Evolutionary conservation across 2,888 invertebrate genomes (phyloP).

Genomic region (Muscina levida): DNA sequence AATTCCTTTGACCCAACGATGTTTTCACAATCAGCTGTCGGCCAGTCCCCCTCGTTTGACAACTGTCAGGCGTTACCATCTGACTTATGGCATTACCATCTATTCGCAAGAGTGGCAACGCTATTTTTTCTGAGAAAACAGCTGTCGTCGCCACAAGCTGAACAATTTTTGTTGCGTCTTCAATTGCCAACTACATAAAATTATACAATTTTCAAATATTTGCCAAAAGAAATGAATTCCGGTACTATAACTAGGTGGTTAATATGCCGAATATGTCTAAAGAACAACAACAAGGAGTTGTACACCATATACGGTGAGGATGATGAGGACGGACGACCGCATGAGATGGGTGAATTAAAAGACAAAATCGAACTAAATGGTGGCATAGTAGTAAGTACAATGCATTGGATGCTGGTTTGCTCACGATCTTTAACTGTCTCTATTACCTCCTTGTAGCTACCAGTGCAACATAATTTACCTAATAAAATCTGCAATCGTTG

Average conservation of each 20-base stretch:
- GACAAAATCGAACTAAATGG: conserved; percentile 76
- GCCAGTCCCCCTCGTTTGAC: not conserved
- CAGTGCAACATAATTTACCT: conserved; percentile 70
- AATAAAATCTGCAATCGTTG: conserved; percentile 74
- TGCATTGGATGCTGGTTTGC: no score
- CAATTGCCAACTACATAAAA: conserved; percentile 28
- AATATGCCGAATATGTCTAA: conserved; percentile 73
- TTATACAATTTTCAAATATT: conserved; percentile 11
- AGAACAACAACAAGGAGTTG: conserved; percentile 71
- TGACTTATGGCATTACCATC: not conserved
- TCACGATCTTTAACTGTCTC: no score
- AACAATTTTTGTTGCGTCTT: conserved; percentile 6
- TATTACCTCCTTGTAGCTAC: not conserved
- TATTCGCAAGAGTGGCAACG: conserved; percentile 4
- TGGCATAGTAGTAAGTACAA: conserved; percentile 72
- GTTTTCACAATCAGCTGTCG: conserved; percentile 40
- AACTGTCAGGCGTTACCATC: no score
- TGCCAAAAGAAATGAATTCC: not conserved
- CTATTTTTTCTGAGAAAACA: not conserved
- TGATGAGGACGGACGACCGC: conserved; percentile 50
- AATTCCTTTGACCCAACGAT: conserved; percentile 6
- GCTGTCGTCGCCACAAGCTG: not conserved
- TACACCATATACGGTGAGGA: conserved; percentile 73
- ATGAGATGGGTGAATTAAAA: conserved; percentile 64
- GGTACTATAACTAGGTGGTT: conserved; percentile 36